Evolutionary conservation across 2,888 invertebrate species (phyloP).

Genomic region (Macroteleia sp.): DNA sequence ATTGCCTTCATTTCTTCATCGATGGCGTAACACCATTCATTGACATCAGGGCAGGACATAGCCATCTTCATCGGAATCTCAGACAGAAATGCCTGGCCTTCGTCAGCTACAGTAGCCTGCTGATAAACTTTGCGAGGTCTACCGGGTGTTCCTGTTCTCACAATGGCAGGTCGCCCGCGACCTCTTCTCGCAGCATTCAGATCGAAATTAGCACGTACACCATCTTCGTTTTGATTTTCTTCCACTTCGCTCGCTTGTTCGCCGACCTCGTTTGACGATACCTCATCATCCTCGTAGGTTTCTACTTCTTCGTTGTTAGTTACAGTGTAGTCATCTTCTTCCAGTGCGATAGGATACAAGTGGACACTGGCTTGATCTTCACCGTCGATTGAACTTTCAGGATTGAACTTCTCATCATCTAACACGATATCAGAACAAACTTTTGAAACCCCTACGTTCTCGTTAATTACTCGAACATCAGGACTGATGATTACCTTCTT

Average conservation of each 20-base stretch:
- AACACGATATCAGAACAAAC: neutral
- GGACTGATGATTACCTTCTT: neutral
- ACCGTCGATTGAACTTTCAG: neutral
- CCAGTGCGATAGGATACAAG: neutral
- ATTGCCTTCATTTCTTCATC: no score
- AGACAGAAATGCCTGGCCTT: no score
- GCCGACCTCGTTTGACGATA: neutral
- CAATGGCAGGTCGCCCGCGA: neutral
- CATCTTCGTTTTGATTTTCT: neutral
- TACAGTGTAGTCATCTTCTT: neutral
- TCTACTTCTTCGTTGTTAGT: neutral
- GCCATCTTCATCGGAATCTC: no score
- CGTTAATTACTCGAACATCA: neutral
- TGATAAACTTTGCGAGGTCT: neutral
- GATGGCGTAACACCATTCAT: no score
- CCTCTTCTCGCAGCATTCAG: neutral
- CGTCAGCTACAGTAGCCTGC: conserved; percentile 32
- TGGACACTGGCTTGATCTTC: neutral
- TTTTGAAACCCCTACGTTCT: neutral
- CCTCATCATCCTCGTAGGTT: neutral
- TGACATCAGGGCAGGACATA: no score
- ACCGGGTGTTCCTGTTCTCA: neutral
- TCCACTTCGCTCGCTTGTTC: neutral
- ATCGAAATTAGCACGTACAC: neutral
- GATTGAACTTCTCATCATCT: neutral